Evolutionary conservation across 2,888 invertebrate species (phyloP).

Genomic region (Pammene aurita): DNA sequence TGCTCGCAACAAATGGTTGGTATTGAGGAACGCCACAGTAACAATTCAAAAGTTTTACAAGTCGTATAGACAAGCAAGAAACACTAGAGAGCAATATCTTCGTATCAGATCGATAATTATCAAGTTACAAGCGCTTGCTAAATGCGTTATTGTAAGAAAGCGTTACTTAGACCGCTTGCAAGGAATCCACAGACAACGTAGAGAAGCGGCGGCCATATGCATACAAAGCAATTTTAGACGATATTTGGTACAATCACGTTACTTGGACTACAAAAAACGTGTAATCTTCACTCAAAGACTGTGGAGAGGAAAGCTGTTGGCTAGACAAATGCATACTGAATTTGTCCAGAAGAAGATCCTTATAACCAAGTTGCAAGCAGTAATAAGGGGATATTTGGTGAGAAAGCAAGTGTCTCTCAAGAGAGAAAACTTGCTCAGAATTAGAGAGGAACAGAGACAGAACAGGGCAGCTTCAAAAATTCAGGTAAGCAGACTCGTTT

Average conservation of each 20-base stretch:
- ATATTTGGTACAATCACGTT: conserved; percentile 60
- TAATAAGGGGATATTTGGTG: conserved; percentile 76
- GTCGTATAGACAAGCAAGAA: conserved; percentile 55
- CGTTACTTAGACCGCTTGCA: conserved; percentile 52
- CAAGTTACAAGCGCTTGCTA: conserved; percentile 57
- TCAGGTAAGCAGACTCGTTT: conserved; percentile 72
- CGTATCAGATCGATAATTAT: conserved; percentile 46
- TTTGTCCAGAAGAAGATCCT: conserved; percentile 61
- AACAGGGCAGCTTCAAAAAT: conserved; percentile 85
- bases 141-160: conserved; percentile 59
- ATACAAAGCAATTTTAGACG: conserved; percentile 68
- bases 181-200: conserved; percentile 51
- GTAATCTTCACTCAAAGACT: conserved; percentile 65
- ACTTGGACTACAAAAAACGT: conserved; percentile 56
- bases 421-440: conserved; percentile 70
- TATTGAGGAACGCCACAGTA: conserved; percentile 53
- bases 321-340: conserved; percentile 64
- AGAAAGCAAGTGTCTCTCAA: conserved; percentile 73
- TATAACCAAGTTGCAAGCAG: conserved; percentile 69
- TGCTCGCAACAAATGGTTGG: conserved; percentile 54
- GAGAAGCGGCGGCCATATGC: conserved; percentile 59
- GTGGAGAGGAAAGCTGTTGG: conserved; percentile 71
- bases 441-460: conserved; percentile 66
- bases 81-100: conserved; percentile 51
- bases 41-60: conserved; percentile 72